Evolutionary conservation across 2,888 invertebrate genomes (phyloP), one percentile per base, ranked within the genome.

Genomic region (Alsophila aescularia): DNA sequence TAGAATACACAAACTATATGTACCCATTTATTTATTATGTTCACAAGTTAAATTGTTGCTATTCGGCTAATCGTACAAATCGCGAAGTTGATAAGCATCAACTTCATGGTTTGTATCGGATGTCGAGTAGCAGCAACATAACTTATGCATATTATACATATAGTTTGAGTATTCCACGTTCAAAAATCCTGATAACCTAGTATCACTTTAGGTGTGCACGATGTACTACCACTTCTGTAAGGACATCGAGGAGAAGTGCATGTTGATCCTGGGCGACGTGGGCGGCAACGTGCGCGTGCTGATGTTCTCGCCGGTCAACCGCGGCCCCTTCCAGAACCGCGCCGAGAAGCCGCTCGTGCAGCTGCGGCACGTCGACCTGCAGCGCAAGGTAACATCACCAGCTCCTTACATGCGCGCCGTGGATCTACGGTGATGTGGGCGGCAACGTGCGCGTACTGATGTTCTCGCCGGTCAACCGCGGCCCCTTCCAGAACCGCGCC

Each of bases 341-440:
- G 93, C 94, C 0, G 94, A 94, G 42, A 86, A 93, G 7, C 93
- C 94, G 13, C 75, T 94, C 24, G 81, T 93, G 5, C 91, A 92
- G 64, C 78, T 94, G 18, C 87, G 93, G 7, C 95, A 95, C 81
- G 81, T 93, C 1, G 93, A 93, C 61, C 72, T 94, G 48, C 76
- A 93, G 69, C 77, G 73, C 35, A 89, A 84, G 78, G 93, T 93
- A 43, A 58, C 52, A 16, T 8, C 14, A 27, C 2, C n/a, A n/a
- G n/a, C n/a, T n/a, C n/a, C n/a, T 27, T 27, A 9, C 9, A 27
- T 9, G 7, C 8, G 27, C n/a, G n/a, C n/a, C n/a, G n/a, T n/a
- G n/a, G n/a, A n/a, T n/a, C n/a, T n/a, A n/a, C 59, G 97, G 97
- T 0, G 96, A 97, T 78, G 94, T 93, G 70, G 93, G 93, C 2